A percentile compares a stretch with the other conserved stretches of the same genome.
These are phyloP conservation scores for Drosophila pseudotalamancana DNA, from an alignment of 2,888 invertebrate species.

Conservation along the genomic window DNA sequence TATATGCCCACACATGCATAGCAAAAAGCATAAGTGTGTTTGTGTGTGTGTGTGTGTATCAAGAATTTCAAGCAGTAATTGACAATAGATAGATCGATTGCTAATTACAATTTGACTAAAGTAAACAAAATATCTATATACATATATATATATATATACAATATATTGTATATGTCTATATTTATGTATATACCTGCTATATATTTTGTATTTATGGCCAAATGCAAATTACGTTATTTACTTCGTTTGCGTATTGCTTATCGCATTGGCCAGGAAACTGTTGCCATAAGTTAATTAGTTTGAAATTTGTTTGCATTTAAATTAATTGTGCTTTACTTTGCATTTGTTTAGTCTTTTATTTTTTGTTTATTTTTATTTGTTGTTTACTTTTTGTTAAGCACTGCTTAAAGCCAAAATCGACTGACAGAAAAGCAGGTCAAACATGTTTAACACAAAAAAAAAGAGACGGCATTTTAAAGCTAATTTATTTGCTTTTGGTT, in stretches of 20 bases:
- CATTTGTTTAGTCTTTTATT: conserved; percentile 32
- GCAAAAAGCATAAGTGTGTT: not conserved
- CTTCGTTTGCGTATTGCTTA: conserved; percentile 37
- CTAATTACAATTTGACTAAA: conserved; percentile 34
- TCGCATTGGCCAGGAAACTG: conserved; percentile 42
- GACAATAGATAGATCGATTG: conserved; percentile 46
- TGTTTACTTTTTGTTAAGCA: conserved; percentile 51
- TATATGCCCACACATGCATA: conserved; percentile 2
- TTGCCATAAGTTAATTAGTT: conserved; percentile 46
- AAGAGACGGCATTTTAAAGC: conserved; percentile 35
- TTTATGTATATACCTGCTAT: not conserved
- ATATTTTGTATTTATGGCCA: conserved; percentile 6
- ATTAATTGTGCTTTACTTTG: conserved; percentile 54
- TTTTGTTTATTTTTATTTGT: conserved; percentile 1
- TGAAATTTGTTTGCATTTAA: conserved; percentile 63
- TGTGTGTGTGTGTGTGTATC: not conserved
- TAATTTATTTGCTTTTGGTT: conserved; percentile 39
- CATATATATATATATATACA: not conserved
- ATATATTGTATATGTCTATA: not conserved
- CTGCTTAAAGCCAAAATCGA: conserved; percentile 41
- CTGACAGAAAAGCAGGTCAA: conserved; percentile 53
- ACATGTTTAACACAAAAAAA: conserved; percentile 52
- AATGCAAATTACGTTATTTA: conserved; percentile 48
- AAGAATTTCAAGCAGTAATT: conserved; percentile 34
- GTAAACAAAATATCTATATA: conserved; percentile 24